phyloP scores from a whole-genome alignment of 2,113 vertebrate species.

The Anser cygnoides region DNA sequence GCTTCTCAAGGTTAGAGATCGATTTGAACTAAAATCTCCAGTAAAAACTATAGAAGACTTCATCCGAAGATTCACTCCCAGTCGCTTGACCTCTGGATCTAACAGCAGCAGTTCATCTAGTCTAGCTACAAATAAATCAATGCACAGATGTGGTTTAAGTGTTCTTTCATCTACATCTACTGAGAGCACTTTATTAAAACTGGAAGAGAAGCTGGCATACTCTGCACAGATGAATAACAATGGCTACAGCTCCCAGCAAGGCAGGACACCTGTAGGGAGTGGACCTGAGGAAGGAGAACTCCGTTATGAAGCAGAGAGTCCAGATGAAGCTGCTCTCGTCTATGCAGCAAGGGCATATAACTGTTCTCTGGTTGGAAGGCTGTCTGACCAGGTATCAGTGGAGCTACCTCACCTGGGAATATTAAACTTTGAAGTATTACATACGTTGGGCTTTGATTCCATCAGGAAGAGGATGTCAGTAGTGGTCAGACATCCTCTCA shows the following conservation, averaged over 20 bases:
- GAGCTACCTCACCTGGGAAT: constrained; percentile 93
- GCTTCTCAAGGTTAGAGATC: constrained; percentile 83
- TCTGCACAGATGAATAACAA: constrained; percentile 61
- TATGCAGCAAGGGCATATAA: constrained; percentile 93
- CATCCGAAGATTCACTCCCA: constrained; percentile 92
- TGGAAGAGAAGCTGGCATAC: constrained; percentile 80
- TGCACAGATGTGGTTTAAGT: constrained; percentile 77
- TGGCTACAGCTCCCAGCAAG: constrained; percentile 64
- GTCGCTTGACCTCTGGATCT: constrained; percentile 88
- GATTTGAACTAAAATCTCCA: constrained; percentile 91
- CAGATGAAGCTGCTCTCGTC: constrained; percentile 94
- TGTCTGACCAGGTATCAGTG: constrained; percentile 91
- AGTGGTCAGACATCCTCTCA: constrained; percentile 93
- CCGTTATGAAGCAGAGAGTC: constrained; percentile 93
- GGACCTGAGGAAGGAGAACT: constrained; percentile 79
- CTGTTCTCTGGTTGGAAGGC: constrained; percentile 88
- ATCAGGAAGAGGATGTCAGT: constrained; percentile 96
- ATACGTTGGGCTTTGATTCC: constrained; percentile 94
- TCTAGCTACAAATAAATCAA: constrained; percentile 81
- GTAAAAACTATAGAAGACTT: constrained; percentile 98
- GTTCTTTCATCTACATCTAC: constrained; percentile 80
- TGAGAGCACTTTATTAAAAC: constrained; percentile 82
- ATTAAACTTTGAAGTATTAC: constrained; percentile 92
- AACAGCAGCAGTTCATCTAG: constrained; percentile 90
- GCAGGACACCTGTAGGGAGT: constrained; percentile 5